Base-by-base conservation (phyloP, 2,888 invertebrate genomes). In the Cheilosia variabilis region DNA sequence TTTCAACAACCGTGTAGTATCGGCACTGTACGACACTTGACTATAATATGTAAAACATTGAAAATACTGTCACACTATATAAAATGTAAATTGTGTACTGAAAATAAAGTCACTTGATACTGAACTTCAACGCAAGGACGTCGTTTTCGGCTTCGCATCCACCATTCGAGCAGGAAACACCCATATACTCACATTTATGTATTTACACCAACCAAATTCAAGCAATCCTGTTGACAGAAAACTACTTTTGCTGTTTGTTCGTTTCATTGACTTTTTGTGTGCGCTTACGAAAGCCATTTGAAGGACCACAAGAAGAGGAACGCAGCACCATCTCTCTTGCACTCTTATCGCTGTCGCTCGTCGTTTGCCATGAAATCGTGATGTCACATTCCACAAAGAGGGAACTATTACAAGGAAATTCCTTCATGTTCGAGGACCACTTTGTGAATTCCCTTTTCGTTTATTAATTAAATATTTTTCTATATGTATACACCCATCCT, bases 391-490 rank as follows among this genome's bases (percentile, higher is more conserved):
- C 69, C 60, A 45, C 57, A 63, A 50, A 41, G 1, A 45, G 37
- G 43, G 41, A 24, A 27, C 27, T 68, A 78, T 78, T 68, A 78
- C 73, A 65, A 79, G 62, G 31, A 47, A 69, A 83, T 79, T 79
- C 79, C 53, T 83, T 79, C 63, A 79, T 76, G 71, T 76, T 69
- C 55, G 69, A 77, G 77, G 68, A 77, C 77, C 62, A 62, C 45
- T 77, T 77, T 58, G 37, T 24, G 68, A 77, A 77, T 69, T 69
- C 52, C 43, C 45, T 41, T 63, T 55, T 45, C 57, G 24, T 58
- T 73, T 53, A 65, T 69, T 78, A 79, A 84, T 84, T 75, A 79
- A 83, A 73, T 37, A 37, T 84, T 79, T 57, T 69, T 73, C 19
- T 15, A 24, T 24, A 52, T 10, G 19, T 19, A 19, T 9, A n/a